A percentile compares a stretch with the other conserved stretches of the same genome.
Evolutionary conservation across 2,888 invertebrate genomes (phyloP).

Genomic region (Nemotelus nigrinus): DNA sequence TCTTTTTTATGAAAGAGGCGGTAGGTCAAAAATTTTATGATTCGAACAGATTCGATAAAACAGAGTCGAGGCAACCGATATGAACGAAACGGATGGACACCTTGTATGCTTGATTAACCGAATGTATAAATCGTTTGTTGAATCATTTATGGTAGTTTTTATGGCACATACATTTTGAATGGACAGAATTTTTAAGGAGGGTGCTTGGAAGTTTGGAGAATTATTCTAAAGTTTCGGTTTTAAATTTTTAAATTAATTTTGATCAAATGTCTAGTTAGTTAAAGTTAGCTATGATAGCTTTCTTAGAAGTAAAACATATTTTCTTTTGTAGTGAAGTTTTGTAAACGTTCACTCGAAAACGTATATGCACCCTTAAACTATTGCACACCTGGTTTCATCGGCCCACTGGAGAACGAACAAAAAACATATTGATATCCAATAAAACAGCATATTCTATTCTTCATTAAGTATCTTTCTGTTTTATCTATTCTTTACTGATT

Average conservation of each 20-base stretch:
- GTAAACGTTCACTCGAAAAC: too few relatives aligned
- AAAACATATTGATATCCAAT: conserved; percentile 21
- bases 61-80: conserved; percentile 34
- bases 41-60: conserved; percentile 23
- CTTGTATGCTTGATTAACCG: conserved; percentile 49
- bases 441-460: conserved; percentile 43
- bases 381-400: too few relatives aligned
- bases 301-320: too few relatives aligned
- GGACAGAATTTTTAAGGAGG: conserved; percentile 18
- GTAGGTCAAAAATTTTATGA: conserved; percentile 40
- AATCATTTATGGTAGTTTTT: conserved; percentile 45
- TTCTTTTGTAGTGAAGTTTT: too few relatives aligned
- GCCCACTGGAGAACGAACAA: too few relatives aligned
- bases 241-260: too few relatives aligned
- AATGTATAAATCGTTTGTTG: conserved; percentile 50
- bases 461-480: conserved; percentile 49
- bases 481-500: conserved; percentile 43
- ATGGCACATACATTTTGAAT: conserved; percentile 28
- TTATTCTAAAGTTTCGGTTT: too few relatives aligned
- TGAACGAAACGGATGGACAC: conserved; percentile 46
- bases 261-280: too few relatives aligned
- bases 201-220: not conserved
- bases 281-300: too few relatives aligned
- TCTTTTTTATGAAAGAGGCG: conserved; percentile 6
- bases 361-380: too few relatives aligned